Evolutionary conservation across 2,113 vertebrate genomes (phyloP), one percentile per base, ranked within the genome.

Genomic region (Nothobranchius furzeri): DNA sequence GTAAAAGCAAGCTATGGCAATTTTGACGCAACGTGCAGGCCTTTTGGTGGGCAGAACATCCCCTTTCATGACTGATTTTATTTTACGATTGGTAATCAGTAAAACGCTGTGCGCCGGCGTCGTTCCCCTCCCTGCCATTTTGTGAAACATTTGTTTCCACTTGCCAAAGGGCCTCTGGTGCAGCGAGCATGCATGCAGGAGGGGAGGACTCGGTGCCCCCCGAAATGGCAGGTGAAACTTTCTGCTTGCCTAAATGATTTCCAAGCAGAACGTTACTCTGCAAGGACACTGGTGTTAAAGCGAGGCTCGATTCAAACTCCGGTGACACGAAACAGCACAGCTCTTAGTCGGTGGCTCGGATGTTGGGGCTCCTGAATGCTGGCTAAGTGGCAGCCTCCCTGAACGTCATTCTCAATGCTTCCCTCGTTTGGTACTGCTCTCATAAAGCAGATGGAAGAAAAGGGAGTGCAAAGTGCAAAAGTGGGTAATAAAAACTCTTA

Each of bases 1-100:
- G 81, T 85, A 92, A 93, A 93, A 93, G 89, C 88, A 88, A 67
- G 81, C 90, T 93, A 93, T 89, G 92, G 90, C 85, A 73, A 84
- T 89, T 89, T 93, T 91, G 89, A 94, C 88, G 88, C 90, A 90
- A 92, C 47, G 78, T 82, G 90, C 93, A 86, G 72, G 81, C 78
- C 81, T 89, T 50, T 86, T 83, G 73, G 79, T 77, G 69, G 78
- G 68, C 76, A 78, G 69, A 59, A 86, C 90, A 87, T 88, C 88
- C 88, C 90, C 89, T 95, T 96, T 95, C 94, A 94, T 91, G 91
- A 88, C 93, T 91, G 88, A 84, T 84, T 88, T 90, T 94, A 89
- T 95, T 96, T 95, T 94, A 95, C 92, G 93, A 94, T 95, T 91
- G 91, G 89, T 92, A 94, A 92, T 95, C 92, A 92, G 85, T 83